These are phyloP conservation scores for Platichthys stellatus DNA, from an alignment of 2,113 vertebrate genomes.

Conservation along the genomic window DNA sequence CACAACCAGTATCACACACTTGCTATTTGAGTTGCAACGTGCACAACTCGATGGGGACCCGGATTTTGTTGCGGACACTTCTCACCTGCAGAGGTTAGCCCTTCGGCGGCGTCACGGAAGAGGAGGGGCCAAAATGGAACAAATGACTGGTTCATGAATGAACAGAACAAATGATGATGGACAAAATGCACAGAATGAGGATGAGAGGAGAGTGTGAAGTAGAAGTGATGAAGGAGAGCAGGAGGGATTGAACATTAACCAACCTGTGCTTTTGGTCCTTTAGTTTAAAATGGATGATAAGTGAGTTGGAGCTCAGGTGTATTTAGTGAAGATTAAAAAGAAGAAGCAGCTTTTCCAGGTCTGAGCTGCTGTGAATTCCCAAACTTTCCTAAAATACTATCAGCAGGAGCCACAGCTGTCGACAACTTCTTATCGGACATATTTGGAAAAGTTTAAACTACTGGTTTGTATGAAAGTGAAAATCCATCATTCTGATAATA, in stretches of 20 bases:
- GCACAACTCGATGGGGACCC: too few relatives aligned
- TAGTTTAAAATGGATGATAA: conserved; percentile 31
- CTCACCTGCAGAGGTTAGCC: too few relatives aligned
- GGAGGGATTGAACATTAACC: conserved; percentile 30
- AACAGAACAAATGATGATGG: conserved; percentile 1
- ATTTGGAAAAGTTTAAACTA: conserved; percentile 19
- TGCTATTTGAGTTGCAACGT: too few relatives aligned
- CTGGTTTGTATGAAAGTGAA: conserved; percentile 23
- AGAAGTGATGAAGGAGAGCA: conserved; percentile 42
- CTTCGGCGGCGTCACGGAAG: too few relatives aligned
- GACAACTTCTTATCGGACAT: not conserved
- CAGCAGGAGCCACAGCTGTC: conserved; percentile 1
- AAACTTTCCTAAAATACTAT: conserved; percentile 16
- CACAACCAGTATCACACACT: too few relatives aligned
- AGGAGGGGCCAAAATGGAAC: too few relatives aligned
- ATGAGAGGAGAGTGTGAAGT: not conserved
- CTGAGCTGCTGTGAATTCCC: conserved; percentile 34
- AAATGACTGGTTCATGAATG: too few relatives aligned
- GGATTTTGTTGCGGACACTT: too few relatives aligned
- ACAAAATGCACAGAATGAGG: not conserved
- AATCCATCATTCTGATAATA: conserved; percentile 13
- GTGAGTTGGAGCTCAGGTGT: conserved; percentile 50
- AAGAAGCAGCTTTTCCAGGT: conserved; percentile 44
- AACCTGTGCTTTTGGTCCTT: conserved; percentile 35
- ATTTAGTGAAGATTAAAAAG: conserved; percentile 45